Evolutionary conservation across 2,888 invertebrate genomes (phyloP), one percentile per base, ranked within the genome.

Genomic region (Eucriotettix oculatus): DNA sequence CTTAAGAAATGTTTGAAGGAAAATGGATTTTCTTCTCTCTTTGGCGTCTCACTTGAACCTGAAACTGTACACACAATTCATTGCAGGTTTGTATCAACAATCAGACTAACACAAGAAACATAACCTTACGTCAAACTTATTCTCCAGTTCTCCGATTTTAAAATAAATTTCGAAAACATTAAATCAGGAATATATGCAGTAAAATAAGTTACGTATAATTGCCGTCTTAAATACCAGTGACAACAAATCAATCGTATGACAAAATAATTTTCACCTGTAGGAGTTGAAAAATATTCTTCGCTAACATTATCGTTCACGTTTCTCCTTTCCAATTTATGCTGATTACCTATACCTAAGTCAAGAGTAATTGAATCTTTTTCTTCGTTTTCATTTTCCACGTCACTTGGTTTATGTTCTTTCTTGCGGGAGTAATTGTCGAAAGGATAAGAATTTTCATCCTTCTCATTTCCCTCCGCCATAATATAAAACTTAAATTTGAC

Each of bases 1-100:
- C 84, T 80, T 69, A 90, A 73, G 71, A 91, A 91, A 71, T 90
- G 90, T 71, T 90, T 87, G 68, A 91, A 89, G 60, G 90, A 90
- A 73, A 90, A 88, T 5, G 87, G 84, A 73, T 87, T 87, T 66
- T 87, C 87, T 69, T 87, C 87, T 66, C 79, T 78, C 58, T 78
- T 76, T 62, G 76, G 72, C 43, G 73, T 72, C 29, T 78, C 77
- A 62, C 75, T 72, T 60, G 74, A 29, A 29, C 29, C 29, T 29
- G 29, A 29, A 29, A 29, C 29, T 74, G 29, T 29, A 29, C 29
- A 29, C 29, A 29, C 29, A 29, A 29, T 29, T 29, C 29, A 29
- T 29, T 29, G 29, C 29, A 29, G 29, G 29, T 5, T 29, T 29
- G 29, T 29, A 29, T 29, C 29, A 29, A 29, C 29, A 5, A 29